Base-by-base conservation (phyloP, 2,113 vertebrate species). In the Phoxinus phoxinus region DNA sequence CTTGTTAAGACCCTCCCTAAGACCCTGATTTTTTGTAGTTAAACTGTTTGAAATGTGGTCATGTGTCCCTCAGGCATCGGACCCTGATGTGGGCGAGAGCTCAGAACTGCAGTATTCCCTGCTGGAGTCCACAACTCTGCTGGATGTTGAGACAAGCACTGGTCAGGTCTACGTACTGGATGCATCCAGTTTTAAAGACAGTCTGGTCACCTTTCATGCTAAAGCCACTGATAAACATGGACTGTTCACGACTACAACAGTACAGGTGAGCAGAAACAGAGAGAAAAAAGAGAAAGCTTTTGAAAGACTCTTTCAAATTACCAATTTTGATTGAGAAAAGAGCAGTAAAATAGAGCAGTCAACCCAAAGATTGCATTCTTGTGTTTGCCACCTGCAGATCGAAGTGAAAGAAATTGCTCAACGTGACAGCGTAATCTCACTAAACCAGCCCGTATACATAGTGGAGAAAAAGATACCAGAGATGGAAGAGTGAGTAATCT, bases 141-240 rank as follows among this genome's bases (percentile, higher is more conserved):
- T 96, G 0, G 93, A 91, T 23, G 91, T 96, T 9, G n/a, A 96
- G 2, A 59, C 90, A 59, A 88, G 88, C 2, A 93, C 95, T 0
- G 96, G 96, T 71, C 89, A 92, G 88, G 84, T 96, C 79, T 95
- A 91, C 23, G 93, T 94, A 75, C 88, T 94, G 32, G 94, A 94
- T n/a, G 84, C 90, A 6, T 81, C 79, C 83, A 89, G 23, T 46
- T 86, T 91, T 72, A 3, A 25, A 23, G 93, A 88, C 56, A 53
- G 58, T 76, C 12, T 0, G 0, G 67, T 84, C 30, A 0, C 19
- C 0, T 12, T 93, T 72, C 5, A 90, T 73, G 92, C 93, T 51
- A 92, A 92, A 87, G 95, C 89, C 81, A 85, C 90, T 35, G 96
- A 96, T 86, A 85, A 85, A 44, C n/a, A 76, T 27, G 91, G 89